phyloP scores from a whole-genome alignment of 2,888 invertebrate species.

The Chrysomela aeneicollis region DNA sequence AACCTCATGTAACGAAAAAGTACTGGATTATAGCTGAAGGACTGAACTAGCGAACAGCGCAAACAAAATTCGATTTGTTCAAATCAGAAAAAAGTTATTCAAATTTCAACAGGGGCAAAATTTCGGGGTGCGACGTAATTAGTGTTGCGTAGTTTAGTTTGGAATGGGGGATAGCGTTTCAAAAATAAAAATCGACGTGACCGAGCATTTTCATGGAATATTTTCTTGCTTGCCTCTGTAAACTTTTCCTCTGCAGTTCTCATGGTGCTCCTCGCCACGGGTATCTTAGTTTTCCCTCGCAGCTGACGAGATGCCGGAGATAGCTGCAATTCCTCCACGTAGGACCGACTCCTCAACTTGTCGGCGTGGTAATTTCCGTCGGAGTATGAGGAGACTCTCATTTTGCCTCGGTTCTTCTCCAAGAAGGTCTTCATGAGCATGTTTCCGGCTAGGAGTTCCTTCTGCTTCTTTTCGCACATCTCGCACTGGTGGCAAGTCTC shows the following conservation, averaged over 20 bases:
- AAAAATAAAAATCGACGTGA: no score
- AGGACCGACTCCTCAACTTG: constrained; percentile 20
- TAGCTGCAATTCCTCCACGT: neutral
- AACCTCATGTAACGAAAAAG: no score
- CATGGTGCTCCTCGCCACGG: neutral
- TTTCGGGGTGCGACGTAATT: no score
- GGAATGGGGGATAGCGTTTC: no score
- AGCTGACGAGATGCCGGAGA: neutral
- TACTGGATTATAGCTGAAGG: no score
- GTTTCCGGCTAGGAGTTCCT: constrained; percentile 35
- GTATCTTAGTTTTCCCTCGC: neutral
- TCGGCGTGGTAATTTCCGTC: neutral
- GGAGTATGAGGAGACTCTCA: neutral
- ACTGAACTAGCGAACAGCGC: no score
- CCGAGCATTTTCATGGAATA: no score
- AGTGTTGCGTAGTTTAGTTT: no score
- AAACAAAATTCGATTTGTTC: no score
- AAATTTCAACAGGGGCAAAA: no score
- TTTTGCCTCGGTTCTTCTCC: constrained; percentile 40
- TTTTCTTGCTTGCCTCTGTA: neutral
- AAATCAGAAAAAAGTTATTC: no score
- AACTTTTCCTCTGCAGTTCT: neutral
- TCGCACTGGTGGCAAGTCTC: neutral
- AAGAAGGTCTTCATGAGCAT: constrained; percentile 50
- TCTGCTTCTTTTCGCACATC: constrained; percentile 7